phyloP scores from a whole-genome alignment of 1,140 invertebrate species.

The Brachionus plicatilis region DNA sequence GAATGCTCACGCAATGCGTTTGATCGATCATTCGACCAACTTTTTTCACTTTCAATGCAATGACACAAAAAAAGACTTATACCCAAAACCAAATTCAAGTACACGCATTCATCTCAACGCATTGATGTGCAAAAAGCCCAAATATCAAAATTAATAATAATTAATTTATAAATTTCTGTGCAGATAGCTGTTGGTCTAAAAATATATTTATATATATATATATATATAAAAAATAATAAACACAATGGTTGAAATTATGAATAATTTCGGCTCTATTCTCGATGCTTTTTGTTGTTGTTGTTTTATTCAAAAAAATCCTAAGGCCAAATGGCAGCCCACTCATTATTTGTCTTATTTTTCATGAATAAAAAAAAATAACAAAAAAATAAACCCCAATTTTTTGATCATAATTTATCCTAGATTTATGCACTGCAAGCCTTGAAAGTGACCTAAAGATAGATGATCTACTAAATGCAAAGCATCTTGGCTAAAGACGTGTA shows the following conservation, averaged over 20 bases:
- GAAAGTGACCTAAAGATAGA: constrained; percentile 10
- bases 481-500: neutral
- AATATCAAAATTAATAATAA: neutral
- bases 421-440: neutral
- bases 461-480: neutral
- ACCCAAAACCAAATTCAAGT: neutral
- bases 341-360: neutral
- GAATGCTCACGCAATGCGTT: neutral
- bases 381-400: neutral
- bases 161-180: neutral
- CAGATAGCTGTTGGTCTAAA: neutral
- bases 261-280: neutral
- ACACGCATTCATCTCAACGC: neutral
- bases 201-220: neutral
- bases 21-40: neutral
- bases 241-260: constrained; percentile 5
- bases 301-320: neutral
- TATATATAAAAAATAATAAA: neutral
- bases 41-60: neutral
- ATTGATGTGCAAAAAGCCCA: neutral
- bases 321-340: neutral
- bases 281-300: neutral
- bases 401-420: neutral
- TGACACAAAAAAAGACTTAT: neutral
- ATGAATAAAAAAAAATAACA: neutral